Percentiles rank a stretch among this genome's conserved stretches.
These are phyloP conservation scores for Enteromius mattozi DNA, from an alignment of 2,797 vertebrate genomes.

Conservation along the genomic window DNA sequence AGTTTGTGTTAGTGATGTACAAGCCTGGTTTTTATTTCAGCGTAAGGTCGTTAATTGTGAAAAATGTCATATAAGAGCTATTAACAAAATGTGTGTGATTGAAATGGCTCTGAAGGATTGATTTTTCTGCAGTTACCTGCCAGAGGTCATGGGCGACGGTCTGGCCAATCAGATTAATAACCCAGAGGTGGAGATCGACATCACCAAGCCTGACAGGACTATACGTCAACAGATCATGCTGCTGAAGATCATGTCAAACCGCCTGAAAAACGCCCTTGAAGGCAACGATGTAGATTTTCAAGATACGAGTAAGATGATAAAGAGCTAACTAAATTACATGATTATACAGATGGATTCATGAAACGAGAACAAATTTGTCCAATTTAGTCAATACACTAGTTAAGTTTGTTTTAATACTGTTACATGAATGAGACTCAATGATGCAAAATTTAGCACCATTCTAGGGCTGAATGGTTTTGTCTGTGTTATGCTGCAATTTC, in stretches of 20 bases:
- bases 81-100: constrained; percentile 7
- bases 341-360: background rate
- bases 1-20: background rate
- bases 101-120: constrained; percentile 1
- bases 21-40: background rate
- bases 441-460: background rate
- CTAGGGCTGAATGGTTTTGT: background rate
- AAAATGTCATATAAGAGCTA: background rate
- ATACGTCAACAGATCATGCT: constrained; percentile 98
- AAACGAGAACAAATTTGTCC: background rate
- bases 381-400: no score
- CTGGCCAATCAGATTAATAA: constrained; percentile 97
- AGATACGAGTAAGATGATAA: constrained; percentile 56
- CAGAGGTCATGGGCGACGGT: constrained; percentile 93
- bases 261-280: constrained; percentile 88
- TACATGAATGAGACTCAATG: background rate
- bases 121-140: constrained; percentile 85
- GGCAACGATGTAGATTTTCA: constrained; percentile 96
- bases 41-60: background rate
- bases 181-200: constrained; percentile 96
- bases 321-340: background rate
- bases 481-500: background rate
- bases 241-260: constrained; percentile 95
- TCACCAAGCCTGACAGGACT: constrained; percentile 96
- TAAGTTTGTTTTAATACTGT: background rate